Evolutionary conservation across 1,140 invertebrate species (phyloP).

Genomic region (Aporrectodea caliginosa): DNA sequence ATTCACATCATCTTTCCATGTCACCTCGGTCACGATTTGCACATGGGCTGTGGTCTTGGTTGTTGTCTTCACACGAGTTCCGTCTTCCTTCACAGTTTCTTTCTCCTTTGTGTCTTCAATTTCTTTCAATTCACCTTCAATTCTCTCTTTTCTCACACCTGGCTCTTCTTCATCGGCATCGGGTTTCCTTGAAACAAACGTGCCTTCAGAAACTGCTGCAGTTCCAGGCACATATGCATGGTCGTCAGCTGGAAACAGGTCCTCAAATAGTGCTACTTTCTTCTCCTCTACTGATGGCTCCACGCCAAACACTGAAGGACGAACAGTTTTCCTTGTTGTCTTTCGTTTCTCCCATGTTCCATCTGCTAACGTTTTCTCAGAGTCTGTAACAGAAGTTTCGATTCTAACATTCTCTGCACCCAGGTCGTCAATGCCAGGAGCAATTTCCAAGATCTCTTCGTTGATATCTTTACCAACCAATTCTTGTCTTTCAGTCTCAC

Average conservation of each 20-base stretch:
- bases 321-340: neutral
- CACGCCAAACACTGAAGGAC: neutral
- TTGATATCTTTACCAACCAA: neutral
- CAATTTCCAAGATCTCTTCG: neutral
- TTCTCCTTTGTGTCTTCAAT: neutral
- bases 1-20: neutral
- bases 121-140: neutral
- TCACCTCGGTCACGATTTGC: neutral
- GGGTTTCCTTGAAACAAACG: no score
- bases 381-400: neutral
- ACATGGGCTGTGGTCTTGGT: neutral
- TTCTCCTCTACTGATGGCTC: neutral
- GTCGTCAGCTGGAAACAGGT: no score
- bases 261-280: no score
- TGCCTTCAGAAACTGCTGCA: no score
- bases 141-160: no score
- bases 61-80: neutral
- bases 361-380: neutral
- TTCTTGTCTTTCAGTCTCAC: neutral
- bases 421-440: neutral
- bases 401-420: neutral
- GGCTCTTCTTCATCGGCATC: no score
- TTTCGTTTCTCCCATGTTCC: conserved; percentile 2
- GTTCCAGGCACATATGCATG: no score
- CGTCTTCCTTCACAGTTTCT: neutral